These are phyloP conservation scores for Panthera tigris DNA, from an alignment of 2,113 vertebrate species.

Conservation along the genomic window DNA sequence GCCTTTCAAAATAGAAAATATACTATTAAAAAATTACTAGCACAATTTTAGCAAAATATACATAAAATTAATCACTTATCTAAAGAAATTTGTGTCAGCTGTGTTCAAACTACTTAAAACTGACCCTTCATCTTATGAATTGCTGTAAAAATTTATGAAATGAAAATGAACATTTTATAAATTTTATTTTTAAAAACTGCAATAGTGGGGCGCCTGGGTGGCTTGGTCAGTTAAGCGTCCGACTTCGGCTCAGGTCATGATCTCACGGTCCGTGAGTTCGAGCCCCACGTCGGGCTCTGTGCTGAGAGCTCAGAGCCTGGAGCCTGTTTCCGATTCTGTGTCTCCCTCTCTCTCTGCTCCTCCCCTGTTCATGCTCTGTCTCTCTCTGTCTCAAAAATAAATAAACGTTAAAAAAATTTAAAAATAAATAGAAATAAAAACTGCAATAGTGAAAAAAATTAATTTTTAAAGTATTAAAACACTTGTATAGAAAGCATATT, in stretches of 20 bases:
- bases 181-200: constrained; percentile 39
- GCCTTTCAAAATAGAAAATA: not conserved
- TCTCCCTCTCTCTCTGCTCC: too few species aligned
- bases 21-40: not conserved
- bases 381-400: too few species aligned
- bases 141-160: constrained; percentile 3
- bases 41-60: constrained; percentile 27
- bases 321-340: too few species aligned
- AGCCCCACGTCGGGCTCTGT: too few species aligned
- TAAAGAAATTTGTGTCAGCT: not conserved
- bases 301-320: too few species aligned
- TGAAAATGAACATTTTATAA: constrained; percentile 13
- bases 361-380: too few species aligned
- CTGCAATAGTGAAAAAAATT: not conserved
- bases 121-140: constrained; percentile 26
- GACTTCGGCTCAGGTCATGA: too few species aligned
- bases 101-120: not conserved
- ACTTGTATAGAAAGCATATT: not conserved
- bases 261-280: too few species aligned
- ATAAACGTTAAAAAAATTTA: too few species aligned
- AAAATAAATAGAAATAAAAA: not conserved
- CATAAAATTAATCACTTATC: not conserved
- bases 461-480: not conserved
- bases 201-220: too few species aligned
- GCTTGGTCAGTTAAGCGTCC: too few species aligned